Base-by-base conservation (phyloP, 1,140 invertebrate species). In the Zaprionus ornatus region DNA sequence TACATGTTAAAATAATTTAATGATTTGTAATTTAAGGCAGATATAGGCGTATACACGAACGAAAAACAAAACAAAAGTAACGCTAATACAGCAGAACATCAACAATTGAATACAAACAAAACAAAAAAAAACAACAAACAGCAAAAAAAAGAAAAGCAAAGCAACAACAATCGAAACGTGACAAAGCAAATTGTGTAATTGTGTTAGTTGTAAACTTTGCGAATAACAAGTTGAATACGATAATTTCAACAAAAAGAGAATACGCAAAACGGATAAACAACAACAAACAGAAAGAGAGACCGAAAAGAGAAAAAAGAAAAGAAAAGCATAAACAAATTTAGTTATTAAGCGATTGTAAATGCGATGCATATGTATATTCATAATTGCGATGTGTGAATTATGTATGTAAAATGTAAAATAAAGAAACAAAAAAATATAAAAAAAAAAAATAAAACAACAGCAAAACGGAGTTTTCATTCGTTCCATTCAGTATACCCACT, bases 1-100 rank as follows among this genome's bases (percentile, higher is more conserved):
- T 87, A 87, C 71, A 77, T 88, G 84, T 90, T 90, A 90, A 90
- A 90, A 77, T 90, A 90, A 90, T 90, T 90, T 90, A 90, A 90
- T 77, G 81, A 90, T 90, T 85, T 90, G 56, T 90, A 90, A 79
- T 79, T 85, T 90, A 90, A 90, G 80, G 65, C 72, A 90, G 67
- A 79, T 70, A 76, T 88, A 90, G 81, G 81, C 78, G 74, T 80
- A 84, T 72, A 84, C 64, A 84, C 69, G 60, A 84, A 83, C 76
- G 70, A 71, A 77, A 74, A 80, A 57, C 50, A 76, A 65, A 72
- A 74, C 59, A 45, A 32, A 32, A 62, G 40, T 35, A 67, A 74
- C 32, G 27, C 37, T 67, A 62, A 61, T 50, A 66, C 21, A 64
- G 80, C 17, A 68, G 27, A 50, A 61, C 37, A 71, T 45, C 54